phyloP scores from a whole-genome alignment of 2,113 vertebrate genomes.

The Eretmochelys imbricata region DNA sequence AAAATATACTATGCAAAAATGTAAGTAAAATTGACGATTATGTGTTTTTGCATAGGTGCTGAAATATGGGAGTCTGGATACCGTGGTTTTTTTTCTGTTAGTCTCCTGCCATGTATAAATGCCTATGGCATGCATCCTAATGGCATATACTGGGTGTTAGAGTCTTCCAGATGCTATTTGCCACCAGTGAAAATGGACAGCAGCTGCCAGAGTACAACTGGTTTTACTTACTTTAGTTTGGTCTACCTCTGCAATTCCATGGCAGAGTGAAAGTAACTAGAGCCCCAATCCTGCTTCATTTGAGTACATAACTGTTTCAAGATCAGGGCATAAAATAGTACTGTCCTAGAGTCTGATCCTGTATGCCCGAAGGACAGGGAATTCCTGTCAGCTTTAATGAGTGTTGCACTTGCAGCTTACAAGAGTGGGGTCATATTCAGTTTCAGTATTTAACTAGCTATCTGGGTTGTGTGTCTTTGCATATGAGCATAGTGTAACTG shows the following conservation, averaged over 20 bases:
- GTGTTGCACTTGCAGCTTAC: accelerated
- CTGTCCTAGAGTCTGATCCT: background rate
- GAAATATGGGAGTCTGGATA: background rate
- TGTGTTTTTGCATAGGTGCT: background rate
- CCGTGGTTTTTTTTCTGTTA: background rate
- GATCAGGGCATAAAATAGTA: accelerated
- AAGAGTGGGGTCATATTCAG: accelerated
- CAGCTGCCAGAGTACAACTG: background rate
- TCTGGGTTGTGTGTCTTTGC: background rate
- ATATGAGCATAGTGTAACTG: background rate
- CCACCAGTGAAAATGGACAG: background rate
- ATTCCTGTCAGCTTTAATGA: background rate
- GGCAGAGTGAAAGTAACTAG: background rate
- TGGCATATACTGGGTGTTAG: background rate
- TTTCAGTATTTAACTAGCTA: background rate
- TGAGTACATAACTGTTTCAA: background rate
- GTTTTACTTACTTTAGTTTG: background rate
- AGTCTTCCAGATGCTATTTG: background rate
- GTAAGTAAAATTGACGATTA: background rate
- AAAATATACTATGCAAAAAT: background rate
- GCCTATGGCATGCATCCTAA: background rate
- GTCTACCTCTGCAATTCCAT: background rate
- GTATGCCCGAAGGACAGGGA: accelerated
- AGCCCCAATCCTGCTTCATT: background rate
- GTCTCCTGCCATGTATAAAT: background rate